Evolutionary conservation across 1,140 invertebrate species (phyloP).

Genomic region (Orchesella cincta): DNA sequence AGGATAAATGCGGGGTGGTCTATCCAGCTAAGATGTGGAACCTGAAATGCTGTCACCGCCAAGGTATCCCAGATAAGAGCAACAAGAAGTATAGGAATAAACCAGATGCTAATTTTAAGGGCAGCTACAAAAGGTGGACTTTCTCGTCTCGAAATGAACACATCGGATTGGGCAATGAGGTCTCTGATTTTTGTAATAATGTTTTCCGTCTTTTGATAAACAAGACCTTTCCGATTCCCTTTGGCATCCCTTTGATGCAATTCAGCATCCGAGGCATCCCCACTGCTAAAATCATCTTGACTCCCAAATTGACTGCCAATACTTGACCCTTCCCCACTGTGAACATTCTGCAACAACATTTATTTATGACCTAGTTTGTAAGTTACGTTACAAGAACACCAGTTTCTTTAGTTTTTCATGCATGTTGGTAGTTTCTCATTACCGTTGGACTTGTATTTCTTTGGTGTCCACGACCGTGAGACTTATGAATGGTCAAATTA

Average conservation of each 20-base stretch:
- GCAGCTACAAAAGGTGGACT: neutral
- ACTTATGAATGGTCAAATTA: too few species aligned
- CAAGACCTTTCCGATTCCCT: constrained; percentile 7
- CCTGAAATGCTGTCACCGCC: neutral
- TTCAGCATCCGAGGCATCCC: neutral
- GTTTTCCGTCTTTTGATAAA: constrained; percentile 23
- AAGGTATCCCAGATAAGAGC: neutral
- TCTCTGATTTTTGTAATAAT: neutral
- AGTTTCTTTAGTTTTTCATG: too few species aligned
- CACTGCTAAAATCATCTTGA: neutral
- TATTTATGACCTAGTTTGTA: too few species aligned
- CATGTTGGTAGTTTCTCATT: too few species aligned
- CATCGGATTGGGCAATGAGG: neutral
- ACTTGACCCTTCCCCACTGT: too few species aligned
- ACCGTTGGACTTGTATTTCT: too few species aligned
- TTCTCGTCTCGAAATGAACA: neutral
- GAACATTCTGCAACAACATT: too few species aligned
- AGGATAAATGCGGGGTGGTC: neutral
- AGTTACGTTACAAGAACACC: too few species aligned
- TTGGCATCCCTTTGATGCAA: neutral
- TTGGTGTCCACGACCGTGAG: too few species aligned
- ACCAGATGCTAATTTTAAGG: constrained; percentile 6
- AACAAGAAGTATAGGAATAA: neutral
- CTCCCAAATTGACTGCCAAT: too few species aligned
- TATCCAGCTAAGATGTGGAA: neutral